phyloP scores from a whole-genome alignment of 2,797 vertebrate genomes.

The Sebastes nivosus region DNA sequence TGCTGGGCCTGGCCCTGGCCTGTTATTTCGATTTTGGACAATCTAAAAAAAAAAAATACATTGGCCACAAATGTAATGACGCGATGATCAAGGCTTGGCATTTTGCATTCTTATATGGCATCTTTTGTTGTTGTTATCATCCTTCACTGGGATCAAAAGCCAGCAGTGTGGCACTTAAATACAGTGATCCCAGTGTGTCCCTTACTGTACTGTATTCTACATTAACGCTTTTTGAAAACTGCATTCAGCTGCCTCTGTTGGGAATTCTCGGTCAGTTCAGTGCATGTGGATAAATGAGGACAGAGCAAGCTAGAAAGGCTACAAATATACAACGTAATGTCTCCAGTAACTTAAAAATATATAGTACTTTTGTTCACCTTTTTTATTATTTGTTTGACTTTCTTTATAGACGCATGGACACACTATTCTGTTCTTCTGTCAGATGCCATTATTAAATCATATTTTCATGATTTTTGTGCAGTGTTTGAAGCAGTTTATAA shows the following conservation, averaged over 20 bases:
- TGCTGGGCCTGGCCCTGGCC: background rate
- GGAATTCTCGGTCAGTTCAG: constrained; percentile 8
- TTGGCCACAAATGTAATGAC: background rate
- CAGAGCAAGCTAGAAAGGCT: background rate
- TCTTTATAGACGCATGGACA: background rate
- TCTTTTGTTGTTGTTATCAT: background rate
- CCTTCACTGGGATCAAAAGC: background rate
- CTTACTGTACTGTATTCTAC: constrained; percentile 14
- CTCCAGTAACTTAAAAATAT: background rate
- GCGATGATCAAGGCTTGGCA: background rate
- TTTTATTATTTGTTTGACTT: background rate
- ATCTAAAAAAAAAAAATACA: background rate
- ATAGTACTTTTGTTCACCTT: background rate
- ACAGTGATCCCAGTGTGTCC: constrained; percentile 15
- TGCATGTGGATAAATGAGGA: background rate
- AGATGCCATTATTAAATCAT: background rate
- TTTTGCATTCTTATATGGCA: background rate
- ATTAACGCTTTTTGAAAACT: constrained; percentile 26
- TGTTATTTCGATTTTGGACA: background rate
- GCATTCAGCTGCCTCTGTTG: constrained; percentile 26
- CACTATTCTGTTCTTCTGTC: background rate
- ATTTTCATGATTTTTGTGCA: background rate
- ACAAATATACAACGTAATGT: background rate
- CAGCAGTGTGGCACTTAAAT: constrained; percentile 11
- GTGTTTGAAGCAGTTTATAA: background rate